Evolutionary conservation across 2,888 invertebrate species (phyloP), one percentile per base, ranked within the genome.

Genomic region (Acanthosepion lycidas): DNA sequence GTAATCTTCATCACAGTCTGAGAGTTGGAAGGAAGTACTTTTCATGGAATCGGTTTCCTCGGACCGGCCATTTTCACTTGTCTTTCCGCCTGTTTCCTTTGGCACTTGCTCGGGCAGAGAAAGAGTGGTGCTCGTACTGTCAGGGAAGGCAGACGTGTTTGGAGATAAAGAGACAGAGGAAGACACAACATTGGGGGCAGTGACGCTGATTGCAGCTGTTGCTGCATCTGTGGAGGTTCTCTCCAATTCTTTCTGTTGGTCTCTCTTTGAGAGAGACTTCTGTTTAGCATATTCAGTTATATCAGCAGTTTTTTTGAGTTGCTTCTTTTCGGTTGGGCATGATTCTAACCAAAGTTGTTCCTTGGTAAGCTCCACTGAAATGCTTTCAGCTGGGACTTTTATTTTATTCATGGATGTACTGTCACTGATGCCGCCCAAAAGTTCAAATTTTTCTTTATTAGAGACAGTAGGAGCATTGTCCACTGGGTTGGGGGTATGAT

Each of bases 1-100:
- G 51, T 93, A 93, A 15, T 93, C 93, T 5, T 78, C 78, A 93
- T 93, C 93, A 93, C 93, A 93, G 49, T 93, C 93, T n/a, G 93
- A 93, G 93, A 93, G 53, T 49, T 93, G 93, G 26, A 51, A 49
- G n/a, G 93, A 93, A 53, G 93, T 28, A 51, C 93, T 93, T 93
- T 93, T 93, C 3, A 28, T 53, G 42, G 93, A 93, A 51, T 49
- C 93, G 0, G 53, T 33, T 26, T 93, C 93, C 28, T 93, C 93
- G n/a, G 93, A 53, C n/a, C 53, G 49, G 28, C 53, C 49, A 28
- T 49, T 20, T 91, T 91, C 94, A 59, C 91, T 93, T 28, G 93
- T 93, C 18, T 93, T 49, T 51, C 18, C 48, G 26, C 92, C 48
- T 26, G 9, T 48, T 23, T 91, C 91, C 33, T 42, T 92, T 92